These are phyloP conservation scores for Machimus atricapillus DNA, from an alignment of 2,888 invertebrate genomes.

Conservation along the genomic window DNA sequence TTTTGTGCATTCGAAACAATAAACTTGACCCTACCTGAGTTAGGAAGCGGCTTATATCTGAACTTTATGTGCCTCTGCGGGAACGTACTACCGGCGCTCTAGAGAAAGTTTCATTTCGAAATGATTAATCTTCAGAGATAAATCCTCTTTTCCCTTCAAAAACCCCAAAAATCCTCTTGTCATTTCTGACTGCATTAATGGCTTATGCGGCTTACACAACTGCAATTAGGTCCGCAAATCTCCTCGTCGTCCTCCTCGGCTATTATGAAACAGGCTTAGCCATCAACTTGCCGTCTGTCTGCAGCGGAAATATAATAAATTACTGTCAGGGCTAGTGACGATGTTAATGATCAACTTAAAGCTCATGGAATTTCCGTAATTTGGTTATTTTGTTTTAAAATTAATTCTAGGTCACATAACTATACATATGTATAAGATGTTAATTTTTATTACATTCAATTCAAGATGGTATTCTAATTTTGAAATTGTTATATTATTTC, in stretches of 20 bases:
- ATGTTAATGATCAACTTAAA: neutral
- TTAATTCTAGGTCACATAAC: neutral
- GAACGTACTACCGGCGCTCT: neutral
- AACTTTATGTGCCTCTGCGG: slow-evolving; percentile 5
- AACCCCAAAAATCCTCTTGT: neutral
- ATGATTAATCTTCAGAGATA: slow-evolving; percentile 19
- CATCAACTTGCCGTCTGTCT: neutral
- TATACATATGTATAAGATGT: too few species aligned
- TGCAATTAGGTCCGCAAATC: slow-evolving; percentile 35
- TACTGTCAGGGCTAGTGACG: neutral
- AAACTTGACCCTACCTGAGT: neutral
- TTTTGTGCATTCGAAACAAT: neutral
- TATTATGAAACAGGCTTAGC: neutral
- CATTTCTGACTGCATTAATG: slow-evolving; percentile 37
- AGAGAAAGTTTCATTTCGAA: slow-evolving; percentile 6
- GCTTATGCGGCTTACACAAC: slow-evolving; percentile 36
- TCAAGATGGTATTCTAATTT: too few species aligned
- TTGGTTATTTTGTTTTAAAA: neutral
- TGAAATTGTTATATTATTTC: too few species aligned
- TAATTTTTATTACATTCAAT: neutral
- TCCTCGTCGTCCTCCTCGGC: neutral
- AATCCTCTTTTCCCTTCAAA: neutral
- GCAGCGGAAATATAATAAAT: neutral
- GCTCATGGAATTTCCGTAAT: neutral
- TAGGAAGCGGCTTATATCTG: neutral